Conservation (phyloP, 1,140 invertebrate species). For the Lepidotrigona ventralis region DNA sequence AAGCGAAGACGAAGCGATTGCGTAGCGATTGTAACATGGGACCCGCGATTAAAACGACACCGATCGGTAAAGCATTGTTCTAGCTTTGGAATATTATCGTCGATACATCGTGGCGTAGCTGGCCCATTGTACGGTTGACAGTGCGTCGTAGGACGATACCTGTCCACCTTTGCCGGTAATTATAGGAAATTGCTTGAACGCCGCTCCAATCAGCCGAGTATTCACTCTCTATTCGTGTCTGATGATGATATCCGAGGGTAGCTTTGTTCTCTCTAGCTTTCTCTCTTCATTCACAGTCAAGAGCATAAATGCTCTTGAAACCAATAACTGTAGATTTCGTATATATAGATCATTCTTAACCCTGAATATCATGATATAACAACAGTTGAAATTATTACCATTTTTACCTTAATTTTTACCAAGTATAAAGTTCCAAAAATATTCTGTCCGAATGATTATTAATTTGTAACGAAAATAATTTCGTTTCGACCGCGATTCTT, state of each 20-base stretch:
- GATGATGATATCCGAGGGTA: slow-evolving; percentile 37
- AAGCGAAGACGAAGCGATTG: not conserved
- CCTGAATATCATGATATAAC: too few species aligned
- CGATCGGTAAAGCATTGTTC: slow-evolving; percentile 28
- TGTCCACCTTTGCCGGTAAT: slow-evolving; percentile 67
- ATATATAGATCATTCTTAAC: too few species aligned
- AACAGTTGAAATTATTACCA: too few species aligned
- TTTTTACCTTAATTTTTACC: too few species aligned
- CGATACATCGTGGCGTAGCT: not conserved
- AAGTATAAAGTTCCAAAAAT: too few species aligned
- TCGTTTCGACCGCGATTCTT: too few species aligned
- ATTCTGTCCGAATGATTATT: too few species aligned
- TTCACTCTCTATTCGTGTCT: slow-evolving; percentile 50
- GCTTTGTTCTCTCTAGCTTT: not conserved
- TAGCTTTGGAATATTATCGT: not conserved
- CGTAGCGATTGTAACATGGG: not conserved
- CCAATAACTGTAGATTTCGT: too few species aligned
- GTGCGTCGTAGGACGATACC: slow-evolving; percentile 35
- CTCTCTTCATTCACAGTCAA: not conserved
- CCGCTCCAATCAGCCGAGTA: slow-evolving; percentile 69
- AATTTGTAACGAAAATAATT: too few species aligned
- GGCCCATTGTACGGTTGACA: slow-evolving; percentile 60
- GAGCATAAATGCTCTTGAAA: too few species aligned
- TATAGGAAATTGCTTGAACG: slow-evolving; percentile 73
- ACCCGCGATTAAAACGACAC: slow-evolving; percentile 22